Evolutionary conservation across 1,140 invertebrate genomes (phyloP), one percentile per base, ranked within the genome.

Genomic region (Meloidogyne chitwoodi): DNA sequence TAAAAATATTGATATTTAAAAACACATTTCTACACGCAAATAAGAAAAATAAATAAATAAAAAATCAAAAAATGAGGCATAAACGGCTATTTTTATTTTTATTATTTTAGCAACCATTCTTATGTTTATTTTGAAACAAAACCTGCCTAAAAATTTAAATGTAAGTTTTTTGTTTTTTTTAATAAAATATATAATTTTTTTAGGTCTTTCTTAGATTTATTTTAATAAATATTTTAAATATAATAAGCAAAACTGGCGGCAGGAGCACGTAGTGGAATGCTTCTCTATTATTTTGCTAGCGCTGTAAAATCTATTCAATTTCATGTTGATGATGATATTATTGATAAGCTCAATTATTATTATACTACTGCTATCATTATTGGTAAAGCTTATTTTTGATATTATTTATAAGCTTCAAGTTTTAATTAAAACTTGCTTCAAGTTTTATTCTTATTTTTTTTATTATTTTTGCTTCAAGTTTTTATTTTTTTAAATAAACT

Each of bases 301-400:
- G 85, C 85, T 38, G 85, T 85, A 56, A 87, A 87, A 74, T 81
- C 79, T n/a, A 87, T 85, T 66, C 85, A 85, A 75, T 87, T 85
- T 66, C 85, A 87, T 65, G 85, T 86, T 26, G 85, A 86, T 73
- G 85, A 86, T 85, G 85, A 86, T 73, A 87, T 86, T 67, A 86
- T 86, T 69, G 85, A 86, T 77, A 86, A 86, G 71, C 83, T 86
- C 62, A 86, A 86, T 71, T 86, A 86, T 69, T 86, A 86, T 67
- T 86, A 86, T 75, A 86, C 85, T 0, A 87, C 86, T 22, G 70
- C 84, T 38, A 86, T 86, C 29, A 86, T 86, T 64, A 87, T 85
- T 62, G 85, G 84, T 87, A 73, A 31, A 3, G 6, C 4, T 6
- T 38, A 8, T 38, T 38, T 38, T n/a, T n/a, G n/a, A n/a, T n/a